A percentile compares a stretch with the other conserved stretches of the same genome.
These are phyloP conservation scores for Pseudochirops cupreus DNA, from an alignment of 2,797 vertebrate genomes.

Conservation along the genomic window DNA sequence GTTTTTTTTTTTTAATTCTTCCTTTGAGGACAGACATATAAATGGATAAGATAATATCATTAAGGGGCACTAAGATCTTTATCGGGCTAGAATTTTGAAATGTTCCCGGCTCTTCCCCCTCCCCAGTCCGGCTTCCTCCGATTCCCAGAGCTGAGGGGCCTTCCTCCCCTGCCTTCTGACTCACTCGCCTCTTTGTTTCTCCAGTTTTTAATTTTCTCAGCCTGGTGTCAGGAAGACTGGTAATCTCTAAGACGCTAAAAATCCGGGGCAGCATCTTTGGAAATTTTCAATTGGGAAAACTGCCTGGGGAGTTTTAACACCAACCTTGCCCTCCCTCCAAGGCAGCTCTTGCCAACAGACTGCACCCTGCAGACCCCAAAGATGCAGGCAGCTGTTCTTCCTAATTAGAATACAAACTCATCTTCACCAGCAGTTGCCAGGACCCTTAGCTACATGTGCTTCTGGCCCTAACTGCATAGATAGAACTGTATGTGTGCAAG, in stretches of 20 bases:
- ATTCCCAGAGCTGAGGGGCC: not conserved
- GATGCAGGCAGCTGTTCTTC: not conserved
- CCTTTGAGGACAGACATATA: not conserved
- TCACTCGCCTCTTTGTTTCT: not conserved
- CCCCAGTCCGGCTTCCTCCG: not conserved
- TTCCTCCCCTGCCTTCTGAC: not conserved
- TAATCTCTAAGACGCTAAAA: not conserved
- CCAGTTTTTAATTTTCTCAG: slow-evolving; percentile 1
- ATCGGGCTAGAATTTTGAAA: not conserved
- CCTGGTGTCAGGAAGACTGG: not conserved
- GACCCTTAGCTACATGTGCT: not conserved
- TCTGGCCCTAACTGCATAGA: not conserved
- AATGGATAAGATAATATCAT: not conserved
- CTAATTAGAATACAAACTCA: not conserved
- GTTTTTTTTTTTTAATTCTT: slow-evolving; percentile 2
- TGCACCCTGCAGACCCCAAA: not conserved
- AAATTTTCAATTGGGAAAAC: not conserved
- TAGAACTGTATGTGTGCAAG: not conserved
- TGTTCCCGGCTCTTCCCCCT: not conserved
- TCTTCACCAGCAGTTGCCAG: not conserved
- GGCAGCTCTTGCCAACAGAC: not conserved
- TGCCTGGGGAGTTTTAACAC: not conserved
- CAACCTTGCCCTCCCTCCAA: not conserved
- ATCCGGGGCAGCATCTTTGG: not conserved
- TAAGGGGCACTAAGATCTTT: not conserved